Evolutionary conservation across 2,797 vertebrate genomes (phyloP), one percentile per base, ranked within the genome.

Genomic region (Anguilla marmorata): DNA sequence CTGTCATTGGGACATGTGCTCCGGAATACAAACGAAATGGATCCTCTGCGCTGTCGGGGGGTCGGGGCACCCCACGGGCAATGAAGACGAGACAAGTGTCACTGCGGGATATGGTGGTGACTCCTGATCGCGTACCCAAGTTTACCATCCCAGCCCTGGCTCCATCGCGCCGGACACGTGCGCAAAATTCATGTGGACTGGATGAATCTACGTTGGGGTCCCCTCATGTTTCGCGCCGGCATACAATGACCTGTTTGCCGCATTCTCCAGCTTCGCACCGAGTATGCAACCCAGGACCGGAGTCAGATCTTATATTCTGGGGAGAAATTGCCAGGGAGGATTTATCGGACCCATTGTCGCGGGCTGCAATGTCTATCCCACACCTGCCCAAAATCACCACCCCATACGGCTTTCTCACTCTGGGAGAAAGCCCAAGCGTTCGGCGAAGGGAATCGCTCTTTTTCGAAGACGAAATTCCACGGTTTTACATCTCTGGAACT

Each of bases 371-470:
- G 94, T 95, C 95, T 0, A 89, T 95, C 86, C 76, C 90, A 0
- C 95, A 96, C 16, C 91, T 95, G 21, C 86, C 48, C 0, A 95
- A 94, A 86, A 89, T 95, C 86, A 93, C 91, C 21, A 95, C 95
- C 0, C 92, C 96, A 0, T 95, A 95, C 0, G 94, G 96, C 0
- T 96, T 96, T 89, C 21, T 91, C 0, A 93, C 93, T 7, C 87
- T 96, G 27, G 93, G 94, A 0, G 89, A 90, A 12, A 95, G 93
- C 60, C 95, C 96, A 0, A 90, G 88, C 80, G 94, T 94, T 0
- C 89, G 69, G 11, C 91, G 94, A 0, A 88, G 95, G 21, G 95
- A 96, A 88, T 96, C 96, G 0, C 88, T 96, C 16, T 96, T 96
- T 79, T 88, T 76, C 21, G 60, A 87, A 30, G 89, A 90, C 80